phyloP scores from a whole-genome alignment of 2,113 vertebrate species.

The Egretta garzetta region DNA sequence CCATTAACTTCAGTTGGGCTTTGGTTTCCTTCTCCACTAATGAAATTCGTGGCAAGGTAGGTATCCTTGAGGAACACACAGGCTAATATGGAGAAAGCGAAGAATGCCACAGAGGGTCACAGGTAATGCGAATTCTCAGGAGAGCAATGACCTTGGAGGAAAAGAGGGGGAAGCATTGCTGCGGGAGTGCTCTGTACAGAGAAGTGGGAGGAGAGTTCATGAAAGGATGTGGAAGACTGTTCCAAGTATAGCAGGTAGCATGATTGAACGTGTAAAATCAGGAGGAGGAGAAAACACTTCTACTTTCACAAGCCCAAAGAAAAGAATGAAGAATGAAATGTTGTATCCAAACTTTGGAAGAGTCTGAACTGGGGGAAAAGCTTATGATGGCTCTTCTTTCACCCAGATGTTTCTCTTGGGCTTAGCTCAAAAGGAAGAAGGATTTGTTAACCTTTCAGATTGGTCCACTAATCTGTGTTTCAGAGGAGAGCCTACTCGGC shows the following conservation, averaged over 20 bases:
- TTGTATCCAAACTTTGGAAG: not conserved
- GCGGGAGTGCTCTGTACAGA: not conserved
- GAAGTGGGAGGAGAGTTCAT: not conserved
- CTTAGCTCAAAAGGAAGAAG: constrained; percentile 7
- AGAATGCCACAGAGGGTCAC: not conserved
- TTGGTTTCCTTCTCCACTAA: not conserved
- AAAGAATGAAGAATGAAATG: constrained; percentile 16
- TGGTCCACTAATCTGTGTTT: not conserved
- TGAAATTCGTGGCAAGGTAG: not conserved
- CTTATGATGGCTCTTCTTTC: constrained; percentile 37
- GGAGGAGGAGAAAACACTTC: constrained; percentile 40
- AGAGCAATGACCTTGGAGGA: not conserved
- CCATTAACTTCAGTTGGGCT: constrained; percentile 17
- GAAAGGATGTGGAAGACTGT: constrained; percentile 12
- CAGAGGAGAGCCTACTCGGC: not conserved
- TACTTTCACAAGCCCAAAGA: constrained; percentile 26
- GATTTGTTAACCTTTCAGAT: not conserved
- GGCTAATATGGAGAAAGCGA: not conserved
- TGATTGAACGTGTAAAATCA: constrained; percentile 34
- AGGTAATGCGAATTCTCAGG: not conserved
- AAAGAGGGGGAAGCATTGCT: not conserved
- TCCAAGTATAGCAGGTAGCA: constrained; percentile 34
- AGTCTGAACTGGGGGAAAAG: not conserved
- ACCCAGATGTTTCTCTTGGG: constrained; percentile 36
- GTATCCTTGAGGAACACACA: not conserved